Percentiles rank a stretch among this genome's conserved stretches.
These are phyloP conservation scores for Acronicta aceris DNA, from an alignment of 2,888 invertebrate genomes.

Conservation along the genomic window DNA sequence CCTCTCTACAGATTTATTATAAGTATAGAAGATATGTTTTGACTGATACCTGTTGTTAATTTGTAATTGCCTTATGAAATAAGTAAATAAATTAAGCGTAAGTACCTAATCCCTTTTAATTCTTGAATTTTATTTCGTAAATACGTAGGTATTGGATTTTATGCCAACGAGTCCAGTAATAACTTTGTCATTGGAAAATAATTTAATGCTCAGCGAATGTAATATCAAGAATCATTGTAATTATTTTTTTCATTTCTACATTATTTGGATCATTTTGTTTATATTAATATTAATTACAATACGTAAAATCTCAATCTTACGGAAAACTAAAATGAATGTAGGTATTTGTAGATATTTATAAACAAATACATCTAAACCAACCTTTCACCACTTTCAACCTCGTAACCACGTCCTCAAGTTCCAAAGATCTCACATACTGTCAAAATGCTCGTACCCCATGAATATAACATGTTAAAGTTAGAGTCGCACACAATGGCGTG, in stretches of 20 bases:
- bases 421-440: slow-evolving; percentile 28
- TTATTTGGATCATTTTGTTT: too few relatives aligned
- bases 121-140: slow-evolving; percentile 1
- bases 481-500: slow-evolving; percentile 36
- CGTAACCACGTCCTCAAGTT: slow-evolving; percentile 16
- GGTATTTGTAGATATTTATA: too few relatives aligned
- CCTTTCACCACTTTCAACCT: background rate
- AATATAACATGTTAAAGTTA: slow-evolving; percentile 47
- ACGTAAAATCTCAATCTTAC: too few relatives aligned
- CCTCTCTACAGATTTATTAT: too few relatives aligned
- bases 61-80: too few relatives aligned
- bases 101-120: slow-evolving; percentile 15
- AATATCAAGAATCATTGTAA: background rate
- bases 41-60: too few relatives aligned
- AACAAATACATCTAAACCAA: too few relatives aligned
- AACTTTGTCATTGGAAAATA: background rate
- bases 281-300: too few relatives aligned
- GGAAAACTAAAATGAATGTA: too few relatives aligned
- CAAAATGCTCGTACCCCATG: slow-evolving; percentile 27
- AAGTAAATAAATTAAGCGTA: too few relatives aligned
- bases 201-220: slow-evolving; percentile 1
- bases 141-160: background rate
- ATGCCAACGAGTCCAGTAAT: background rate
- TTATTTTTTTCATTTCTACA: too few relatives aligned
- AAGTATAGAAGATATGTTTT: too few relatives aligned